Base-by-base conservation (phyloP, 2,888 invertebrate genomes). In the Bhutanitis thaidina region DNA sequence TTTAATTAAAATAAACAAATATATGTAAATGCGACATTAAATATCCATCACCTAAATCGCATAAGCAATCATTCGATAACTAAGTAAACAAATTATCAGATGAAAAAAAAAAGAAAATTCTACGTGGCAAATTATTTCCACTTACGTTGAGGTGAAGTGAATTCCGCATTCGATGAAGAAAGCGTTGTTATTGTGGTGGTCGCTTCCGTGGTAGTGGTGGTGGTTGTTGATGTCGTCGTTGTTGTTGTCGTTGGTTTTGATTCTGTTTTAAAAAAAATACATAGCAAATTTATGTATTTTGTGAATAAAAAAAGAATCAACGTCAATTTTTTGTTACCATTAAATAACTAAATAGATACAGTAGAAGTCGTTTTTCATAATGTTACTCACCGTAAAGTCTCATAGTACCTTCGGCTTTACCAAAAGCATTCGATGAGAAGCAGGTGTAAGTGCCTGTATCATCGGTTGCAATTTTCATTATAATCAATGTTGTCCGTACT, bases 401-500 rank as follows among this genome's bases (percentile, higher is more conserved):
- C 52, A 94, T 88, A 14, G 92, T 92, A 27, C 93, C 93, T 63
- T 94, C 93, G 1, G 93, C 91, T 67, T 91, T 92, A 3, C 94
- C 94, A 75, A 94, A 88, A 8, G 92, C 92, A 64, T 95, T 94
- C 7, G 93, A 92, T 1, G 94, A 93, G 0, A 93, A 91, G 68
- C 95, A 95, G 41, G 91, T 93, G 72, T 94, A 94, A 1, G 91
- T 91, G 3, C 93, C 94, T 36, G 92, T 81, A 71, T 94, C 94
- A 54, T 88, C 80, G 44, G 78, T 77, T 46, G 83, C 87, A 62
- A 94, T 92, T 61, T 92, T 90, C 32, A 89, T 87, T 62, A 94
- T 92, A 47, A 90, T 91, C 52, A 94, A 81, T 47, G 91, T 87
- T 70, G 93, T 91, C 51, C 91, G 88, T 41, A 92, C 86, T 73